phyloP scores from a whole-genome alignment of 2,113 vertebrate species.

The Pan troglodytes region DNA sequence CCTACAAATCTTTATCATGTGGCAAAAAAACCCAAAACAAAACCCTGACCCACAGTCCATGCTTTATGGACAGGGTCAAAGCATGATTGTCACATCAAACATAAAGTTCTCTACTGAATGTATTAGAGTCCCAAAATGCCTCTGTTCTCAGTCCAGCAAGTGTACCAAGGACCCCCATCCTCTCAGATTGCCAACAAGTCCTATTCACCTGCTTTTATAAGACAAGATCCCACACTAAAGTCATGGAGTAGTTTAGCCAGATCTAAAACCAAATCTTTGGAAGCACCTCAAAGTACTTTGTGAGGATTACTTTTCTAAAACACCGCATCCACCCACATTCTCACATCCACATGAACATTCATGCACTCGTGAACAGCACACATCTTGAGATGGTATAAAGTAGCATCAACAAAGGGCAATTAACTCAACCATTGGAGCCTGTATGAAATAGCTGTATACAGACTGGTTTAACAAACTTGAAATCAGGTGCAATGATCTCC shows the following conservation, averaged over 20 bases:
- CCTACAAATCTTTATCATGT: neutral
- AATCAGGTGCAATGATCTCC: neutral
- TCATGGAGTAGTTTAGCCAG: neutral
- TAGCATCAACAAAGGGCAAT: neutral
- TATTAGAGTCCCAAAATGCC: neutral
- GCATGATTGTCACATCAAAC: neutral
- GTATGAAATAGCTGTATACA: neutral
- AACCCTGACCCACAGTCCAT: neutral
- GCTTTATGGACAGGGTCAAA: neutral
- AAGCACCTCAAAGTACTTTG: neutral
- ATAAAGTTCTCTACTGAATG: neutral
- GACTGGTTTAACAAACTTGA: neutral
- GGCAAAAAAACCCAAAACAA: neutral
- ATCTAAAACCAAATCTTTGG: neutral
- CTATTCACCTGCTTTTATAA: neutral
- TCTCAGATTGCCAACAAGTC: neutral
- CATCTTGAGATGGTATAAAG: neutral
- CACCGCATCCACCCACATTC: neutral
- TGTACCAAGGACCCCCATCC: neutral
- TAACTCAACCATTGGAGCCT: neutral
- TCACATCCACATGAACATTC: neutral
- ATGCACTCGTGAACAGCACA: neutral
- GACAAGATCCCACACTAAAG: neutral
- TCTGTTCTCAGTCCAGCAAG: neutral
- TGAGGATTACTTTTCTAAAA: neutral